Percentiles rank a stretch among this genome's conserved stretches.
phyloP scores from a whole-genome alignment of 2,113 vertebrate species.

The Pseudopipra pipra region DNA sequence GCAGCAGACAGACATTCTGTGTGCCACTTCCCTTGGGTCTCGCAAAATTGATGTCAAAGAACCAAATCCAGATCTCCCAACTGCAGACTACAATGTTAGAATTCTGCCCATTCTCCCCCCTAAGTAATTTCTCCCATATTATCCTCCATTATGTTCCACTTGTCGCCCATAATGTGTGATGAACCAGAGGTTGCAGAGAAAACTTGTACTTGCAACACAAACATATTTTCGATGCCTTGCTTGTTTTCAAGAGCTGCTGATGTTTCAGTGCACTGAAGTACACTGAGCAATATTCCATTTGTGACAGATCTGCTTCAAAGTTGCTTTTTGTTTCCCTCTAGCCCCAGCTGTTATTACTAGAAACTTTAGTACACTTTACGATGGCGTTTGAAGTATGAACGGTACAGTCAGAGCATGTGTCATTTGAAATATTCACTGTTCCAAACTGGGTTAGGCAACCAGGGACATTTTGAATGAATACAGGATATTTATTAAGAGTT shows the following conservation, averaged over 20 bases:
- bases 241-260: conserved; percentile 34
- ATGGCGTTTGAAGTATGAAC: conserved; percentile 45
- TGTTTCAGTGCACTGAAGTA: not conserved
- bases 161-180: not conserved
- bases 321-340: conserved; percentile 15
- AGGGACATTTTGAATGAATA: conserved; percentile 52
- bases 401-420: conserved; percentile 11
- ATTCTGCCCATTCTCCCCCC: not conserved
- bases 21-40: not conserved
- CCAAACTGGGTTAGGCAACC: conserved; percentile 61
- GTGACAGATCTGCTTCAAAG: conserved; percentile 43
- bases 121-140: not conserved
- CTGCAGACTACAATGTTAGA: not conserved
- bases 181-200: not conserved
- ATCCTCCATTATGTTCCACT: not conserved
- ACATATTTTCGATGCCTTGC: not conserved
- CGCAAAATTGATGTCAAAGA: not conserved
- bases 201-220: not conserved
- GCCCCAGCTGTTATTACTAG: conserved; percentile 47
- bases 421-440: conserved; percentile 56
- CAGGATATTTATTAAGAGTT: conserved; percentile 49
- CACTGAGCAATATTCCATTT: not conserved
- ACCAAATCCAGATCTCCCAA: not conserved
- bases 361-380: conserved; percentile 19
- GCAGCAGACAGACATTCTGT: not conserved